These are phyloP conservation scores for Phengaris arion DNA, from an alignment of 2,888 invertebrate genomes.

Conservation along the genomic window DNA sequence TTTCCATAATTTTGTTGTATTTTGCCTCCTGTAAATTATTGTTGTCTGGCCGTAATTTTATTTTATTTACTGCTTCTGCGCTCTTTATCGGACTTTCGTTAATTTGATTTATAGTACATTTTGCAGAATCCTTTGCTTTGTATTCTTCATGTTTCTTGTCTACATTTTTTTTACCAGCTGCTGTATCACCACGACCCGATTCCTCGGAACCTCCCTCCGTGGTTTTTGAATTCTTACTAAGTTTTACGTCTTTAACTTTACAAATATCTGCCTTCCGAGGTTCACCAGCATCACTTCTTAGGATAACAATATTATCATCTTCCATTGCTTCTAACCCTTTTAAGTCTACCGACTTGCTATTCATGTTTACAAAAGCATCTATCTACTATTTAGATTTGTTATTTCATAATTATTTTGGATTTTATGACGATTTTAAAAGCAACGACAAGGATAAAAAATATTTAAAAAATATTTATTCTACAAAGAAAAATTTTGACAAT, in stretches of 20 bases:
- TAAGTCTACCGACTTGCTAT: neutral
- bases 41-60: too few relatives aligned
- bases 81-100: neutral
- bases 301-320: neutral
- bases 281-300: neutral
- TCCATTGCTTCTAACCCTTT: neutral
- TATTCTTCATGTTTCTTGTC: neutral
- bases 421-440: neutral
- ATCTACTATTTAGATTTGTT: neutral
- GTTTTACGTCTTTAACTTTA: neutral
- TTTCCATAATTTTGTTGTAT: conserved; percentile 12
- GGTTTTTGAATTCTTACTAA: neutral
- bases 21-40: neutral
- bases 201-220: neutral
- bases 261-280: neutral
- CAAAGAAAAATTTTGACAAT: neutral
- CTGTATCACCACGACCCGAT: neutral
- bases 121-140: neutral
- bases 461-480: neutral
- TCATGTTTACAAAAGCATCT: neutral
- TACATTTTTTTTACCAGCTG: neutral
- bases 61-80: neutral
- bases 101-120: neutral
- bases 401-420: neutral
- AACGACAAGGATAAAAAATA: neutral